Evolutionary conservation across 2,888 invertebrate genomes (phyloP), one percentile per base, ranked within the genome.

Genomic region (Drosophila meridiana): DNA sequence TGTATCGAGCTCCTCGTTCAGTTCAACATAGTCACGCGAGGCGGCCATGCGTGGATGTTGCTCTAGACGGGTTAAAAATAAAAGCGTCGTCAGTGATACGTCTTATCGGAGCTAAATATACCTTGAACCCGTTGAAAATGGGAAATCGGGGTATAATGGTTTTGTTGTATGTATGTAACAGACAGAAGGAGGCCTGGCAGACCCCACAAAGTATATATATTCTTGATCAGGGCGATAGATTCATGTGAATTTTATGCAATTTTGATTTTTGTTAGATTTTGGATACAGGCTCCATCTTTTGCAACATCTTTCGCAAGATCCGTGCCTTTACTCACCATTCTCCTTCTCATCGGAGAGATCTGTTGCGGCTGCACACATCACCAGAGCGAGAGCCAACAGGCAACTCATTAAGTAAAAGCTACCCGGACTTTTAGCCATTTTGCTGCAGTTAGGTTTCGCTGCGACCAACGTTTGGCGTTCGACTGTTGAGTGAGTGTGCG

Each of bases 1-100:
- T 53, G 91, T 86, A 9, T 91, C 63, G 32, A 88, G 63, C 62
- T 91, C 91, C 64, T 83, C 89, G 26, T 80, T 73, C 42, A 78
- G 20, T 42, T 77, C 78, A 14, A 56, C 63, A 8, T 78, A 76
- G 26, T 91, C 82, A 28, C 80, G 80, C 26, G 78, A 71, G 43
- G 36, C 36, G 8, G 4, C 11, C 63, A 91, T 59, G 4, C 67
- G 74, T 9, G 92, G 90, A 81, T 90, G 90, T 74, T 87, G 90
- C 34, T 58, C 78, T 87, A 57, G 28, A 20, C 11, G 30, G 38
- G 8, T 52, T 52, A 52, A n/a, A 45, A 40, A 47, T 50, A 26
- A 6, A 20, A 40, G 1, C 11, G 47, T 8, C 7, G 14, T 47
- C n/a, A 47, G 28, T n/a, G 47, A 47, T 47, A 30, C 36, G 6